Evolutionary conservation across 2,888 invertebrate genomes (phyloP).

Genomic region (Cheilosia vernalis): DNA sequence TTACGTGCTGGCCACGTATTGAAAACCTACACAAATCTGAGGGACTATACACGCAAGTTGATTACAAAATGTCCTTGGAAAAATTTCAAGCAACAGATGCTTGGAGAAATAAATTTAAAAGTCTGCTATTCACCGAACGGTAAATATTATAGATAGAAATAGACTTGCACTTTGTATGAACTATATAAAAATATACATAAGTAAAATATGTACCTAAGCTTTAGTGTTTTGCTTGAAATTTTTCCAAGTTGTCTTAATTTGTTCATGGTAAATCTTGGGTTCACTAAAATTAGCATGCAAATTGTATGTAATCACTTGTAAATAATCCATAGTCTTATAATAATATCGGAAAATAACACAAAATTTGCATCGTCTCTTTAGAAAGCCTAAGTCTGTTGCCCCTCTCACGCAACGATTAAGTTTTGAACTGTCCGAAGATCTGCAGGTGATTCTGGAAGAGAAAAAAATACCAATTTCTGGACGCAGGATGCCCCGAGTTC

Average conservation of each 20-base stretch:
- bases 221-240: slow-evolving; percentile 67
- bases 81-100: slow-evolving; percentile 80
- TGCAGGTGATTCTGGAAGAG: slow-evolving; percentile 76
- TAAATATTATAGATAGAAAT: slow-evolving; percentile 77
- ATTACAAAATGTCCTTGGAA: slow-evolving; percentile 79
- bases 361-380: not conserved
- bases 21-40: not conserved
- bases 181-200: not conserved
- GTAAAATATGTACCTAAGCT: not conserved
- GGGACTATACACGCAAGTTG: slow-evolving; percentile 39
- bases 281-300: slow-evolving; percentile 18
- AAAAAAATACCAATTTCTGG: slow-evolving; percentile 55
- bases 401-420: slow-evolving; percentile 76
- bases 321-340: not conserved
- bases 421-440: slow-evolving; percentile 78
- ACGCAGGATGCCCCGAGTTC: slow-evolving; percentile 52
- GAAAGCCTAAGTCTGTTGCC: slow-evolving; percentile 48
- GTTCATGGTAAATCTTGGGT: not conserved
- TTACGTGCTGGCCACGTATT: slow-evolving; percentile 52
- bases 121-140: slow-evolving; percentile 80
- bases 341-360: not conserved
- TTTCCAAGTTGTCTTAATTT: slow-evolving; percentile 60
- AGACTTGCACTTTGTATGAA: slow-evolving; percentile 8
- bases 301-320: slow-evolving; percentile 20
- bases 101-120: slow-evolving; percentile 80